Percentiles rank a stretch among this genome's conserved stretches.
Evolutionary conservation across 2,113 vertebrate species (phyloP).

Genomic region (Pterocles burchelli): DNA sequence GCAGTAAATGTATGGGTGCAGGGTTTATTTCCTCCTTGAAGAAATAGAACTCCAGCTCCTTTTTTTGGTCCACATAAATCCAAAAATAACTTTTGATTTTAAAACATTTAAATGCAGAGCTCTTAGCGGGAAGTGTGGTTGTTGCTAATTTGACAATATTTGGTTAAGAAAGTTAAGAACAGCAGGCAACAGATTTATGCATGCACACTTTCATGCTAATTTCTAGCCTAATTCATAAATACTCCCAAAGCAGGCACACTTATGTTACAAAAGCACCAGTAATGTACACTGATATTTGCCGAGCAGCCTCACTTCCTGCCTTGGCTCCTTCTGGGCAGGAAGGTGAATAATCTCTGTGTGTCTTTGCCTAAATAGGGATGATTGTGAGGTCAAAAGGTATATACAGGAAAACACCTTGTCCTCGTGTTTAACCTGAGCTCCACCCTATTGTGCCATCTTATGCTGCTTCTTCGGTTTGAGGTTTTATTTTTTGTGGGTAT

Average conservation of each 20-base stretch:
- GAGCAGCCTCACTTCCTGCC: background rate
- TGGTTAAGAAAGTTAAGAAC: conserved; percentile 24
- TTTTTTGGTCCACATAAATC: conserved; percentile 15
- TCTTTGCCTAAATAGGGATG: background rate
- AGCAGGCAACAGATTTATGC: background rate
- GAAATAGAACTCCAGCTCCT: background rate
- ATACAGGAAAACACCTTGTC: background rate
- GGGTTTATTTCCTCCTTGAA: conserved; percentile 15
- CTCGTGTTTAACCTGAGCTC: background rate
- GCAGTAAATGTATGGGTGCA: background rate
- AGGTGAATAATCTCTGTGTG: conserved; percentile 33
- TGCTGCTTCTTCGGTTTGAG: background rate
- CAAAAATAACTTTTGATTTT: conserved; percentile 48
- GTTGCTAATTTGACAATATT: conserved; percentile 59
- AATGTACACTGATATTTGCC: conserved; percentile 17
- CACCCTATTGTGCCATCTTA: conserved; percentile 15
- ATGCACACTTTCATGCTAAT: background rate
- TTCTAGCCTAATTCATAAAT: conserved; percentile 39
- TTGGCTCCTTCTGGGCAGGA: background rate
- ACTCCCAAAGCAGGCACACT: conserved; percentile 13
- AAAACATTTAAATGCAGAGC: conserved; percentile 17
- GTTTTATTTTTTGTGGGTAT: conserved; percentile 22
- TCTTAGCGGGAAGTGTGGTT: conserved; percentile 43
- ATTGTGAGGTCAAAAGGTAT: conserved; percentile 21
- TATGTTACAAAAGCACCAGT: background rate